Conservation (phyloP, 2,797 vertebrate species). For the Todus mexicanus region DNA sequence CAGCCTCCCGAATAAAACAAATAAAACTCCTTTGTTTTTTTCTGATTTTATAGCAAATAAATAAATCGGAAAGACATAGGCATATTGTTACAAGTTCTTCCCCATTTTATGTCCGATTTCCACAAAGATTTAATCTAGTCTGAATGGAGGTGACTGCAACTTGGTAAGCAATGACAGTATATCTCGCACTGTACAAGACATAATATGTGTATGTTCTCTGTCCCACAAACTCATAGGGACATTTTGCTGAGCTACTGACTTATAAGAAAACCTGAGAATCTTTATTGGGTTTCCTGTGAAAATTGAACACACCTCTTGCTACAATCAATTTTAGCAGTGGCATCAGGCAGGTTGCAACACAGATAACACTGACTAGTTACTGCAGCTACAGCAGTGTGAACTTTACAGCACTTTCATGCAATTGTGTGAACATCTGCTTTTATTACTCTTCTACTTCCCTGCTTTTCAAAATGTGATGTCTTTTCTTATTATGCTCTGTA, state of each 20-base stretch:
- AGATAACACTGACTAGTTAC: not conserved
- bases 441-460: conserved; percentile 41
- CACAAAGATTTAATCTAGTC: not conserved
- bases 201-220: not conserved
- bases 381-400: not conserved
- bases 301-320: not conserved
- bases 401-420: not conserved
- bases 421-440: conserved; percentile 67
- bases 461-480: conserved; percentile 58
- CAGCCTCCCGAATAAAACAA: not conserved
- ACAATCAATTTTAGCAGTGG: not conserved
- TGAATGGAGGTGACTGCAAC: not conserved
- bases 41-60: not conserved
- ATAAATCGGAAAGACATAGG: not conserved
- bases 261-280: not conserved
- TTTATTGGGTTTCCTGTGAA: not conserved
- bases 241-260: not conserved
- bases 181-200: not conserved
- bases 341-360: not conserved
- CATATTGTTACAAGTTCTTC: not conserved
- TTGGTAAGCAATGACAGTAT: not conserved
- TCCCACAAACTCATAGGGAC: not conserved
- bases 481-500: conserved; percentile 47
- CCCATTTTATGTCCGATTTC: not conserved
- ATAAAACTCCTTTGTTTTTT: not conserved